A percentile compares a stretch with the other conserved stretches of the same genome.
These are phyloP conservation scores for Chrysoperla carnea DNA, from an alignment of 1,140 invertebrate species.

Conservation along the genomic window DNA sequence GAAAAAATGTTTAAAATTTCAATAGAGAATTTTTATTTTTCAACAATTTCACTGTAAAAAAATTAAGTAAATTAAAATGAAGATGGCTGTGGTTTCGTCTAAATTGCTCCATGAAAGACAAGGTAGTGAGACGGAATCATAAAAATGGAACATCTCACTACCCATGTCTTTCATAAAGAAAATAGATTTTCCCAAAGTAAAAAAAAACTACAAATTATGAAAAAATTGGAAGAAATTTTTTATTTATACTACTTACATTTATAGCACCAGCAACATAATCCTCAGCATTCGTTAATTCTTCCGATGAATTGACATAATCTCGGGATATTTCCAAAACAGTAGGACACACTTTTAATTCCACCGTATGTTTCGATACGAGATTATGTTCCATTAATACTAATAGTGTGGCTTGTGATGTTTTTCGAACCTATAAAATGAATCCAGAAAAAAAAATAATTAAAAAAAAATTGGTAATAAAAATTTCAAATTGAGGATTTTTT, in stretches of 20 bases:
- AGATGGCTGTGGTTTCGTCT: too few species aligned
- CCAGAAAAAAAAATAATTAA: too few species aligned
- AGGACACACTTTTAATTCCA: slow-evolving; percentile 20
- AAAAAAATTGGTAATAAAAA: too few species aligned
- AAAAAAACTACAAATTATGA: neutral
- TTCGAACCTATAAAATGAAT: slow-evolving; percentile 1
- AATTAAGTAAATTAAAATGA: too few species aligned
- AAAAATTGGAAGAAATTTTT: neutral
- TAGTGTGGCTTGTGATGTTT: slow-evolving; percentile 10
- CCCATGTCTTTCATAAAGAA: slow-evolving; percentile 76
- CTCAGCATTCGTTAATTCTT: slow-evolving; percentile 2
- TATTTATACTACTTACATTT: slow-evolving; percentile 11
- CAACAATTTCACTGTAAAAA: too few species aligned
- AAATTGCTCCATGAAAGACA: slow-evolving; percentile 59
- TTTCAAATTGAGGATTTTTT: too few species aligned
- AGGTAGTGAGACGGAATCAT: slow-evolving; percentile 65
- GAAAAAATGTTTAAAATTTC: too few species aligned
- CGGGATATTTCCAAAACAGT: slow-evolving; percentile 15
- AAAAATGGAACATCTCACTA: slow-evolving; percentile 67
- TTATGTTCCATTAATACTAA: slow-evolving; percentile 15
- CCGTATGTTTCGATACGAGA: slow-evolving; percentile 13
- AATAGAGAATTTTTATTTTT: too few species aligned
- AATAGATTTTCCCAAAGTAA: neutral
- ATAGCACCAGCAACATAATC: slow-evolving; percentile 11
- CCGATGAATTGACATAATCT: slow-evolving; percentile 3